Base-by-base conservation (phyloP, 2,888 invertebrate species). In the Noctua comes region DNA sequence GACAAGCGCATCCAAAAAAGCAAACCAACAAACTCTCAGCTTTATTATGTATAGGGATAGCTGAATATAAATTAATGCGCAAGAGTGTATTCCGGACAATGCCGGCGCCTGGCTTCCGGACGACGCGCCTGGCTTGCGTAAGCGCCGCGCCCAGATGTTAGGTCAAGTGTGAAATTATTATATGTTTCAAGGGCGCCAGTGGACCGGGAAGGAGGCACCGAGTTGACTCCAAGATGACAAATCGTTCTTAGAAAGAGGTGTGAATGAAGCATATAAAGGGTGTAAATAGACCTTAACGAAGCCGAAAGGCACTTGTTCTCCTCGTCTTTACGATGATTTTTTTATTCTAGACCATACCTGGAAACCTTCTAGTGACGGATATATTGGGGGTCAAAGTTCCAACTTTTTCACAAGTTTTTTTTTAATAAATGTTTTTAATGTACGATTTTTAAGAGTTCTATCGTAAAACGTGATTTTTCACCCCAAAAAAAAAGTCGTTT, bases 101-200 rank as follows among this genome's bases (percentile, higher is more conserved):
- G 64, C 77, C 73, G 90, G 89, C 90, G 90, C 89, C 90, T 80
- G 75, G 72, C 76, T 90, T 91, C 92, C 92, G 88, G 88, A 79
- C 90, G 88, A 91, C 79, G 80, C 80, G 84, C 90, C 90, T 87
- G 83, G 76, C 75, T 87, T 87, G 84, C 89, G 87, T 85, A 83
- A 87, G 59, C 70, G 65, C 77, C 86, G 80, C 82, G 73, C 89
- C 88, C 80, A 79, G 69, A 86, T 88, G 75, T 70, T 72, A 77
- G 64, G 74, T 88, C 81, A 82, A 86, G 88, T 86, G 77, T 88
- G 85, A 82, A 86, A 82, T 84, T 81, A 84, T 83, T 82, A 84
- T 79, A 80, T 74, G 73, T 73, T 72, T 76, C 88, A 89, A 88
- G 88, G 89, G 54, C 87, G 31, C 54, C 74, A 81, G 11, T 78